phyloP scores from a whole-genome alignment of 2,113 vertebrate genomes.

The Irena cyanogastra region DNA sequence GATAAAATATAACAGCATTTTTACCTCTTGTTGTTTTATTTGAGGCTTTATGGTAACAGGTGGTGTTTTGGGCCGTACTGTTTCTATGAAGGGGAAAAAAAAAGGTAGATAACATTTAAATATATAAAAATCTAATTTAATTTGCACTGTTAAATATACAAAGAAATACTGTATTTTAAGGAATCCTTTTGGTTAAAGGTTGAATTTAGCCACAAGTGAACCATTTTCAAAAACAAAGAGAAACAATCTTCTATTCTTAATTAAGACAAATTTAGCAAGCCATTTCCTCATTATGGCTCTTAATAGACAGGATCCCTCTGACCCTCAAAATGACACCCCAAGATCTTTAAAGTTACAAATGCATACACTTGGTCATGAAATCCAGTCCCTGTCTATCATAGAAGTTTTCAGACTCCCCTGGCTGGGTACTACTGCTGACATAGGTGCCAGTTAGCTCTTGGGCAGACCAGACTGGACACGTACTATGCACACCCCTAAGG shows the following conservation, averaged over 20 bases:
- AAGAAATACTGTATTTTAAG: neutral
- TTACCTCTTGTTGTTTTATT: slow-evolving; percentile 83
- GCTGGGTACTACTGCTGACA: neutral
- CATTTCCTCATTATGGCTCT: neutral
- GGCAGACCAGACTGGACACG: neutral
- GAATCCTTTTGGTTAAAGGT: neutral
- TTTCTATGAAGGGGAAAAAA: slow-evolving; percentile 72
- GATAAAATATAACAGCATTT: slow-evolving; percentile 28
- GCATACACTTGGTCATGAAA: neutral
- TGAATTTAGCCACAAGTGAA: neutral
- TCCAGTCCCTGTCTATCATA: neutral
- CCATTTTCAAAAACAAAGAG: neutral
- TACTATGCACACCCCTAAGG: accelerated
- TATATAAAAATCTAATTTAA: neutral
- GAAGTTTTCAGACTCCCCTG: neutral
- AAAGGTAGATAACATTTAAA: neutral
- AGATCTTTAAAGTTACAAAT: neutral
- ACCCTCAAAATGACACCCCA: neutral
- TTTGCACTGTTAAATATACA: neutral
- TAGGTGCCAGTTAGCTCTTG: neutral
- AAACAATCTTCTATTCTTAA: neutral
- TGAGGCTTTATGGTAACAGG: slow-evolving; percentile 84
- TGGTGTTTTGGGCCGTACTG: slow-evolving; percentile 87
- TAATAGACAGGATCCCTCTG: neutral
- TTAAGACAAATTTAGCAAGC: neutral